These are phyloP conservation scores for Ptychodera flava DNA, from an alignment of 35 echinoderm and acorn worm genomes.

Conservation along the genomic window DNA sequence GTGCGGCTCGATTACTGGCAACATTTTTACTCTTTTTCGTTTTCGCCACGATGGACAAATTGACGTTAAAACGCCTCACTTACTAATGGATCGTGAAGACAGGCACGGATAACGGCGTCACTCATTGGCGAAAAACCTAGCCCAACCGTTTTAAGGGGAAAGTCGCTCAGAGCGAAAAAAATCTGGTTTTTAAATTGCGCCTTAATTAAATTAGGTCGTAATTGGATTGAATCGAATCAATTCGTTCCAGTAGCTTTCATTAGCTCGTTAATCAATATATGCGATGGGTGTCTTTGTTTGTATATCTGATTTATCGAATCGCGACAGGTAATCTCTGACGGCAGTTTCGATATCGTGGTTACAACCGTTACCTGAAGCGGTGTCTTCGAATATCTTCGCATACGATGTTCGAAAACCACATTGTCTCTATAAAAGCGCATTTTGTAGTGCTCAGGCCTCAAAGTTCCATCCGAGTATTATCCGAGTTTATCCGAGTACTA, in stretches of 20 bases:
- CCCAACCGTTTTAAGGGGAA: background rate
- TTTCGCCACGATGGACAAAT: background rate
- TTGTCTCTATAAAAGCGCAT: too few species aligned
- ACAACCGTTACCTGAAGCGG: too few species aligned
- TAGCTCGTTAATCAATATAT: background rate
- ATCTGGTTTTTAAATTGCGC: background rate
- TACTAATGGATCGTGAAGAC: background rate
- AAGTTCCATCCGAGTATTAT: too few species aligned
- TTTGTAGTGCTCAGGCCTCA: too few species aligned
- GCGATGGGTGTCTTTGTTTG: background rate
- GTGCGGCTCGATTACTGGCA: background rate
- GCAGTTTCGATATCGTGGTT: too few species aligned
- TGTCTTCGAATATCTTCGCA: too few species aligned
- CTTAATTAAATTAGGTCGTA: background rate
- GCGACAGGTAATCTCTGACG: too few species aligned
- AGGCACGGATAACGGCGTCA: background rate
- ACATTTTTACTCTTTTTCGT: background rate
- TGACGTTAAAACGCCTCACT: background rate
- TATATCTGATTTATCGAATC: background rate
- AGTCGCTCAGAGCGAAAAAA: background rate
- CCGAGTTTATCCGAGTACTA: too few species aligned
- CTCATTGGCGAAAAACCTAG: background rate
- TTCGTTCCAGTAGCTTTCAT: background rate
- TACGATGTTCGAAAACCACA: too few species aligned
- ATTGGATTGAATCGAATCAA: background rate